Conservation (phyloP, 2,797 vertebrate genomes). For the Glyptemys insculpta region DNA sequence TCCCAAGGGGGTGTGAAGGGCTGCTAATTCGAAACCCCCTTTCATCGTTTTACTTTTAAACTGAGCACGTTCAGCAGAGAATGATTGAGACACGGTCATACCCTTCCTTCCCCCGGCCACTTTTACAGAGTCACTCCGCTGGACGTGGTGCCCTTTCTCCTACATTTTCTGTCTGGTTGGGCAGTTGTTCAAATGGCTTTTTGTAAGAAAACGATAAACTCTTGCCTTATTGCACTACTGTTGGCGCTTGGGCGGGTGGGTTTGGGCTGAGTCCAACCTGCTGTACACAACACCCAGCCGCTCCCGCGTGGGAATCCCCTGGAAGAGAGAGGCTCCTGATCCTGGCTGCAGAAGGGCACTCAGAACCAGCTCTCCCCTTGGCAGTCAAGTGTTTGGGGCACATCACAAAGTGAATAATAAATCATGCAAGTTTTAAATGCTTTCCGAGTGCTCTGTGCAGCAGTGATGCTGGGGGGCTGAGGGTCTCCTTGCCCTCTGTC, state of each 20-base stretch:
- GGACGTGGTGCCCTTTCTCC: neutral
- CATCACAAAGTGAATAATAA: conserved; percentile 12
- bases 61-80: neutral
- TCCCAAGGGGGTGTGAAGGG: rapidly evolving
- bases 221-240: conserved; percentile 65
- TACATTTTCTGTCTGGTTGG: neutral
- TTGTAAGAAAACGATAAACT: neutral
- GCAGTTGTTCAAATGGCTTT: neutral
- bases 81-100: rapidly evolving
- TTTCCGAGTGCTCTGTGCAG: rapidly evolving
- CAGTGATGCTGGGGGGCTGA: neutral
- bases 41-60: neutral
- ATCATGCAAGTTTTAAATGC: neutral
- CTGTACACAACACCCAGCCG: rapidly evolving
- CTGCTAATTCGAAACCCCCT: neutral
- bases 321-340: neutral
- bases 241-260: neutral
- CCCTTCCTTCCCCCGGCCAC: neutral
- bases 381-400: neutral
- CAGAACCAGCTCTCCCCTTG: rapidly evolving
- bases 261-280: rapidly evolving
- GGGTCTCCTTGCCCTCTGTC: neutral
- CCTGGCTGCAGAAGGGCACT: rapidly evolving
- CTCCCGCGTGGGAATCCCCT: rapidly evolving
- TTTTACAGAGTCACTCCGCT: neutral